phyloP scores from a whole-genome alignment of 2,113 vertebrate genomes.

The Potamarius usumacintae region DNA sequence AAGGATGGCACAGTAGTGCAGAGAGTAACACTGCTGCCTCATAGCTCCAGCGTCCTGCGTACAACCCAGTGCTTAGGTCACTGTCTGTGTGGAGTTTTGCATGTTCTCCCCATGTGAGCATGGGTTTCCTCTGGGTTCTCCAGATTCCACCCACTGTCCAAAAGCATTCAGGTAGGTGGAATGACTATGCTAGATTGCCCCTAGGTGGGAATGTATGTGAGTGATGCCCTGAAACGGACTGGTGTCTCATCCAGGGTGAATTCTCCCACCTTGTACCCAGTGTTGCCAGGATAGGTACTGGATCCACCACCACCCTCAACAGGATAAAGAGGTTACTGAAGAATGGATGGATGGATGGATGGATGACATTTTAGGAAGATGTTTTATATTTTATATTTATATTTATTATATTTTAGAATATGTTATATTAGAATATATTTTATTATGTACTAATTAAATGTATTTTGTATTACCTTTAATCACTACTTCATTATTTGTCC shows the following conservation, averaged over 20 bases:
- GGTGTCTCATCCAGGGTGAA: neutral
- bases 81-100: neutral
- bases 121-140: neutral
- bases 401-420: no score
- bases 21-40: neutral
- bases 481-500: neutral
- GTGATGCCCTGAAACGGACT: neutral
- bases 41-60: neutral
- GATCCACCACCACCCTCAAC: neutral
- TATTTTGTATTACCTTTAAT: neutral
- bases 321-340: neutral
- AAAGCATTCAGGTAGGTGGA: neutral
- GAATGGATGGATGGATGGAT: neutral
- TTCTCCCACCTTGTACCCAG: neutral
- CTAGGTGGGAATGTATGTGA: neutral
- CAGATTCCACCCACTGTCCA: neutral
- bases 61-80: neutral
- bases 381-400: neutral
- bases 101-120: neutral
- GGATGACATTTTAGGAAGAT: neutral
- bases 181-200: neutral
- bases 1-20: neutral
- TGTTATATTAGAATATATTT: neutral
- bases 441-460: neutral
- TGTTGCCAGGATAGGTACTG: neutral